Conservation (phyloP, 2,888 invertebrate species). For the Rotaria macrura region DNA sequence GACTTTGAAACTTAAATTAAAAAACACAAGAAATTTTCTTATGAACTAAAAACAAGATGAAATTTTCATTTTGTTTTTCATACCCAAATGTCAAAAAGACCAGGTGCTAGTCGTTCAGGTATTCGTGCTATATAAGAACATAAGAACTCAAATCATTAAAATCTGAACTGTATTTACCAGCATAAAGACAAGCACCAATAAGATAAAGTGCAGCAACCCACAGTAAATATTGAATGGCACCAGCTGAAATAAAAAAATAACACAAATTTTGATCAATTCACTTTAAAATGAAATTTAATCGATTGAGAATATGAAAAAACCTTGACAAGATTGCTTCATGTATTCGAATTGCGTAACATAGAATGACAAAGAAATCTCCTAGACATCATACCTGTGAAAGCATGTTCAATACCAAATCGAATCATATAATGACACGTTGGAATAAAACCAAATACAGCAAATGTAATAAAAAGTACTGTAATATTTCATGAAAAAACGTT, state of each 20-base stretch:
- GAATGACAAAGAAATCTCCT: no score
- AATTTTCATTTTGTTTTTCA: not conserved
- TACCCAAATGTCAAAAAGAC: slow-evolving; percentile 86
- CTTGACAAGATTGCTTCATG: not conserved
- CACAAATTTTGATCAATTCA: no score
- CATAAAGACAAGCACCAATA: slow-evolving; percentile 86
- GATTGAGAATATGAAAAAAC: not conserved
- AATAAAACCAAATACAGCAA: slow-evolving; percentile 87
- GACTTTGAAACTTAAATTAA: slow-evolving; percentile 75
- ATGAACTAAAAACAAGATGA: not conserved
- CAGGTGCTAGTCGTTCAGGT: slow-evolving; percentile 93
- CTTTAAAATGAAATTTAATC: no score
- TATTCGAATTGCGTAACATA: not conserved
- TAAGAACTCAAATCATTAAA: not conserved
- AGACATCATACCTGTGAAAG: slow-evolving; percentile 58
- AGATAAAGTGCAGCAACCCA: slow-evolving; percentile 89
- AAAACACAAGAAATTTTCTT: not conserved
- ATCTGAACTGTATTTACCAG: slow-evolving; percentile 45
- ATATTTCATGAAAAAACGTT: no score
- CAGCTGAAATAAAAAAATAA: slow-evolving; percentile 54
- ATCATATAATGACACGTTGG: slow-evolving; percentile 91
- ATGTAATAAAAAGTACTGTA: slow-evolving; percentile 77
- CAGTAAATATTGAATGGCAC: slow-evolving; percentile 82
- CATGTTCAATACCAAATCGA: slow-evolving; percentile 85
- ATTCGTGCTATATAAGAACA: slow-evolving; percentile 80